These are phyloP conservation scores for Cuniculus paca DNA, from an alignment of 2,797 vertebrate genomes.

Conservation along the genomic window DNA sequence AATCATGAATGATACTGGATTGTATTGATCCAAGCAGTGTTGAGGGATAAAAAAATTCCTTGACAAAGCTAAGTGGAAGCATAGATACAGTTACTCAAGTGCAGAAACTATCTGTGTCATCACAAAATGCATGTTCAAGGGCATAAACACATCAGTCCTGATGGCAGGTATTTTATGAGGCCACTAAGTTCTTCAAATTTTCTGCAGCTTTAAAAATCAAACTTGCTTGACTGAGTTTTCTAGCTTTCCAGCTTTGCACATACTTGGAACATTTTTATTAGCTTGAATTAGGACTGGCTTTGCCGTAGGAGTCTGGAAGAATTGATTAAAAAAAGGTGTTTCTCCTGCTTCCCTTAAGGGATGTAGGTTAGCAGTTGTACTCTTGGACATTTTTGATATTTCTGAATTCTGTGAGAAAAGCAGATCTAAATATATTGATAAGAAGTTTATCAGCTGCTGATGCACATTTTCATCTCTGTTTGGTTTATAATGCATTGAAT, in stretches of 20 bases:
- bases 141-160: conserved; percentile 57
- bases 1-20: conserved; percentile 80
- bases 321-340: conserved; percentile 44
- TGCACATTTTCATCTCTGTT: conserved; percentile 47
- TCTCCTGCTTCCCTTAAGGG: background rate
- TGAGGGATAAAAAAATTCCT: conserved; percentile 73
- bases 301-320: conserved; percentile 32
- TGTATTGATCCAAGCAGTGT: conserved; percentile 79
- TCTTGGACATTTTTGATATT: background rate
- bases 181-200: conserved; percentile 58
- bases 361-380: background rate
- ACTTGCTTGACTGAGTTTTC: conserved; percentile 37
- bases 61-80: conserved; percentile 75
- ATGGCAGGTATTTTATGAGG: conserved; percentile 75
- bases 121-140: conserved; percentile 80
- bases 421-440: conserved; percentile 44
- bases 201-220: conserved; percentile 73
- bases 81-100: conserved; percentile 69
- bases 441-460: conserved; percentile 38
- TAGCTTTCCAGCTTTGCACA: background rate
- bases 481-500: conserved; percentile 12
- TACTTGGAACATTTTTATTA: conserved; percentile 54
- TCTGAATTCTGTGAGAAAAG: background rate
- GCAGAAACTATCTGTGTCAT: conserved; percentile 77
- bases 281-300: conserved; percentile 42